Base-by-base conservation (phyloP, 2,797 vertebrate species). In the Xenopus petersii region DNA sequence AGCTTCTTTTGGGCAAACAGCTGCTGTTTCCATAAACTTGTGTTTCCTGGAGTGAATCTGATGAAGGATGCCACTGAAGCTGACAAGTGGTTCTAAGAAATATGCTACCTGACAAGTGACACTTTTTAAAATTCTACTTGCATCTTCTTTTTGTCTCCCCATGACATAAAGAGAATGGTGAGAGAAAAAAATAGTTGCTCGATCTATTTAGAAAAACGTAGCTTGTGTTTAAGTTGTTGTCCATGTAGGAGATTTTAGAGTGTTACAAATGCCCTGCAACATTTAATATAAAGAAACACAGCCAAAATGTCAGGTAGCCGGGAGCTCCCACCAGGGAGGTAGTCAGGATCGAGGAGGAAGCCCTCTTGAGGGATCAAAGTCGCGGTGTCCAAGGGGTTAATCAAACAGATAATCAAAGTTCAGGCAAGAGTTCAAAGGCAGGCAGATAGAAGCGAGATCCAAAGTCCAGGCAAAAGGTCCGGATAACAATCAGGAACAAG, bases 61-160 rank as follows among this genome's bases (percentile, higher is more conserved):
- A 79, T 79, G 76, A 74, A 70, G 70, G 76, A 79, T 79, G 71
- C 74, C 76, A 79, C 60, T 16, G 71, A 79, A 73, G 62, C 71
- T 79, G 76, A 79, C 71, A 79, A 74, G 71, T 74, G 71, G 71
- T 70, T 79, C 71, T 54, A 74, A 74, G 67, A 79, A 74, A 74
- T 74, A 79, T 79, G 76, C 67, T 79, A 74, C 76, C 61, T 79
- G 76, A 79, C 76, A 79, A 74, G 71, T 74, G 76, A 66, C 71
- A 74, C 71, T 74, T 79, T 79, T 79, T 74, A 54, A 74, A 79
- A 79, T 79, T 79, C 71, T 70, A 79, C 71, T 74, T 79, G 71
- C 46, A 74, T 70, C 71, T 74, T 74, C 67, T 79, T 69, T 70
- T 47, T 70, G 74, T 74, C 67, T 79, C 76, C n/a, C 60, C 67